phyloP scores from a whole-genome alignment of 2,113 vertebrate genomes.

The Cyprinodon brontotheroides region DNA sequence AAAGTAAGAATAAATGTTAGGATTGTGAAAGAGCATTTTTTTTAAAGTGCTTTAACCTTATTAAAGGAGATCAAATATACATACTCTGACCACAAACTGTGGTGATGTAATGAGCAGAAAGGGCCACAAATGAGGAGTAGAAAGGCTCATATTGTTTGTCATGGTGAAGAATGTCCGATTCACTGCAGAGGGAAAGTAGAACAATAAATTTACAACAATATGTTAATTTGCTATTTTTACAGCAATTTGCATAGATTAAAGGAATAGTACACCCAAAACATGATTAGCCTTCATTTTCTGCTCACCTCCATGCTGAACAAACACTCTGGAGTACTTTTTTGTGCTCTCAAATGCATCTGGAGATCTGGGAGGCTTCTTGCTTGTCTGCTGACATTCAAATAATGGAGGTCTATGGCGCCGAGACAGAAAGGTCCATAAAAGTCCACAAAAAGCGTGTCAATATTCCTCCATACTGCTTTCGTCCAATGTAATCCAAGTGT shows the following conservation, averaged over 20 bases:
- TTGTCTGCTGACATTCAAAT: no score
- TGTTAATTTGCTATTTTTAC: background rate
- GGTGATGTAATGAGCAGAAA: conserved; percentile 98
- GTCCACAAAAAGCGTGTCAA: no score
- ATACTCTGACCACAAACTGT: conserved; percentile 96
- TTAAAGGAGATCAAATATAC: conserved; percentile 63
- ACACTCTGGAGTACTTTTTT: no score
- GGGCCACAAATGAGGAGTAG: conserved; percentile 98
- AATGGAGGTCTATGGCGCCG: no score
- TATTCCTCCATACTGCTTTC: no score
- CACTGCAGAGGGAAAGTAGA: conserved; percentile 77
- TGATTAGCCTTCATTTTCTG: no score
- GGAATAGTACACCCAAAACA: no score
- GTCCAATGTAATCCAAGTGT: no score
- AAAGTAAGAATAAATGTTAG: background rate
- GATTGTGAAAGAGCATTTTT: background rate
- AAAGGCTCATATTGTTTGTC: conserved; percentile 99
- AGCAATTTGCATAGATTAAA: background rate
- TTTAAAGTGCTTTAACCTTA: background rate
- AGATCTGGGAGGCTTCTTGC: no score
- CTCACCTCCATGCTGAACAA: no score
- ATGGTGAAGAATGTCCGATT: conserved; percentile 95
- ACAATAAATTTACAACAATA: conserved; percentile 3
- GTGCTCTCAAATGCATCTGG: no score
- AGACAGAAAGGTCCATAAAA: no score